Percentiles rank a stretch among this genome's conserved stretches.
phyloP scores from a whole-genome alignment of 2,113 vertebrate genomes.

The Cebus imitator region DNA sequence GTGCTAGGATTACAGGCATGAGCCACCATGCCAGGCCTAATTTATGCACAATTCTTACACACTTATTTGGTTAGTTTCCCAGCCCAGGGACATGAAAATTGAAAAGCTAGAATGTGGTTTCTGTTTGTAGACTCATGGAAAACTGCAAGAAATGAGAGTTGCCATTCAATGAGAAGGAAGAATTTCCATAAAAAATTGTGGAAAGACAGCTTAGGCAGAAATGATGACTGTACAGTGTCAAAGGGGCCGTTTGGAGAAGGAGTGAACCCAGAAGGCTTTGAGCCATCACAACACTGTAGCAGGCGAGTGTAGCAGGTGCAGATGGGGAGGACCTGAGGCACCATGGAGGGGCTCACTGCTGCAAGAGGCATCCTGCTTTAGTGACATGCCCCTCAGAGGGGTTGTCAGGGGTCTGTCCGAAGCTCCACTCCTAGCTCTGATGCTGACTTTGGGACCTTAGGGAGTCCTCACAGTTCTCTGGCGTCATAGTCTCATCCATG shows the following conservation, averaged over 20 bases:
- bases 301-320: accelerated
- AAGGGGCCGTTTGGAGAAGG: not conserved
- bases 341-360: not conserved
- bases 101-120: not conserved
- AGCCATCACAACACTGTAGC: not conserved
- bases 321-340: accelerated
- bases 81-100: not conserved
- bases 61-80: not conserved
- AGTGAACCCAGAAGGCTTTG: not conserved
- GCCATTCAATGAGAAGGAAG: not conserved
- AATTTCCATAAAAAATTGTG: not conserved
- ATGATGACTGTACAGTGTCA: not conserved
- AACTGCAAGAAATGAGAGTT: not conserved
- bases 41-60: not conserved
- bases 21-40: not conserved
- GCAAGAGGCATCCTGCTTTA: not conserved
- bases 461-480: not conserved
- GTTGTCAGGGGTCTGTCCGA: not conserved
- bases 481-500: not conserved
- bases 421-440: not conserved
- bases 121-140: not conserved
- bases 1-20: too few species aligned
- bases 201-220: not conserved
- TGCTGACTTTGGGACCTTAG: not conserved
- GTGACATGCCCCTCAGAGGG: accelerated